Evolutionary conservation across 2,797 vertebrate species (phyloP).

Genomic region (Hippoglossus hippoglossus): DNA sequence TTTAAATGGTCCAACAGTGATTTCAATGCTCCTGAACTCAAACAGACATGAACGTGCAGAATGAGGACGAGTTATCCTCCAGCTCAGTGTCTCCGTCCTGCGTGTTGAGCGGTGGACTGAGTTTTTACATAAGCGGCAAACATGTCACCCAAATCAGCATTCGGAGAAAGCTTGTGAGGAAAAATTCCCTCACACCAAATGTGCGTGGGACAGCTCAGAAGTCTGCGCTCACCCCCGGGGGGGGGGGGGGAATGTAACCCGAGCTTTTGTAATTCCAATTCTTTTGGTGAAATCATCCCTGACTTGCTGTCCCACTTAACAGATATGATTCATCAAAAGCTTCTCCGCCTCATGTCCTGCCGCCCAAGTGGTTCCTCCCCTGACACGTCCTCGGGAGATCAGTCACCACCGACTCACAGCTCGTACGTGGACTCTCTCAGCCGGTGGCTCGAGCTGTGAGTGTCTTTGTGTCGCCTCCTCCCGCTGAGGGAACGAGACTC

Average conservation of each 20-base stretch:
- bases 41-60: too few relatives aligned
- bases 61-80: not conserved
- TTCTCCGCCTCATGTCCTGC: conserved; percentile 22
- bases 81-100: not conserved
- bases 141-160: too few relatives aligned
- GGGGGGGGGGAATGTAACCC: not conserved
- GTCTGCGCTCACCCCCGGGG: not conserved
- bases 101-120: conserved; percentile 12
- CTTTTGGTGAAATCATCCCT: conserved; percentile 25
- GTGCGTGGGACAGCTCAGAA: conserved; percentile 35
- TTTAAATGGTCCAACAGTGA: not conserved
- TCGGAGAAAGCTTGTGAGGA: not conserved
- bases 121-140: not conserved
- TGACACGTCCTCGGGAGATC: conserved; percentile 36
- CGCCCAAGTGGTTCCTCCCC: conserved; percentile 30
- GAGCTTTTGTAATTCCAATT: conserved; percentile 29
- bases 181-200: conserved; percentile 15
- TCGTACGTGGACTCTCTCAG: conserved; percentile 12
- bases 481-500: conserved; percentile 28
- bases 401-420: conserved; percentile 32
- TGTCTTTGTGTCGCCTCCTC: conserved; percentile 32
- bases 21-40: not conserved
- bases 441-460: conserved; percentile 32
- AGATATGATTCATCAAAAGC: conserved; percentile 44
- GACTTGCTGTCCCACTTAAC: conserved; percentile 49